Conservation (phyloP, 2,888 invertebrate species). For the Apamea crenata region DNA sequence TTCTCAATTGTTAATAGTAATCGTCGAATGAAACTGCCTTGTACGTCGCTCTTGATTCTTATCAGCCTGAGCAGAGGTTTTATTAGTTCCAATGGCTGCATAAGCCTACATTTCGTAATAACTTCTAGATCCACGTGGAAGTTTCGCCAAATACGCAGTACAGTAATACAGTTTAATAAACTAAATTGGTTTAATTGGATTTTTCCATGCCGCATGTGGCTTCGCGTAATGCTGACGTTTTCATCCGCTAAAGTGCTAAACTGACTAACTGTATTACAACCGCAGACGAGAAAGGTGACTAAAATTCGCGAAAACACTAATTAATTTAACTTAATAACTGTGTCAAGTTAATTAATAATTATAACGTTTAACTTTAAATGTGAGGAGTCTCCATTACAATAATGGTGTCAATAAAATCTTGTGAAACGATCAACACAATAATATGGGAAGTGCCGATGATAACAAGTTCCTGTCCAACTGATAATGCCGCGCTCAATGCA, state of each 20-base stretch:
- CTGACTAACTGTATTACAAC: constrained; percentile 12
- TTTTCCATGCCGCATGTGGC: constrained; percentile 58
- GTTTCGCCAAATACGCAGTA: constrained; percentile 28
- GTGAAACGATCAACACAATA: constrained; percentile 53
- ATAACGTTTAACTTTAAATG: constrained; percentile 5
- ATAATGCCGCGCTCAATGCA: constrained; percentile 69
- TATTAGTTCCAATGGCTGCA: constrained; percentile 45
- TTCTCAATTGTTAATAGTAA: constrained; percentile 1
- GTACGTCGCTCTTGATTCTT: constrained; percentile 26
- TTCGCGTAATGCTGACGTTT: constrained; percentile 47
- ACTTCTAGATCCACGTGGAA: constrained; percentile 27
- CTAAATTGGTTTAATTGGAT: constrained; percentile 67
- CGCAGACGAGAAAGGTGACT: not conserved
- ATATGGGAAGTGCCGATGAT: constrained; percentile 73
- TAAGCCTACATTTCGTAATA: constrained; percentile 32
- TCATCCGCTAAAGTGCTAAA: constrained; percentile 37
- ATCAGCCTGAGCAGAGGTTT: constrained; percentile 33
- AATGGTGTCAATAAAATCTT: constrained; percentile 43
- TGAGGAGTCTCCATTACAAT: constrained; percentile 12
- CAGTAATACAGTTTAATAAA: constrained; percentile 47
- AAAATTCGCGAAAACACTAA: constrained; percentile 1
- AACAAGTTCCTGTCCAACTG: constrained; percentile 76
- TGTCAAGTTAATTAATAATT: not conserved
- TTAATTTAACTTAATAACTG: not conserved
- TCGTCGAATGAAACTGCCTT: constrained; percentile 25